Percentiles rank a stretch among this genome's conserved stretches.
Evolutionary conservation across 2,113 vertebrate species (phyloP).

Genomic region (Pachycephala philippinensis): DNA sequence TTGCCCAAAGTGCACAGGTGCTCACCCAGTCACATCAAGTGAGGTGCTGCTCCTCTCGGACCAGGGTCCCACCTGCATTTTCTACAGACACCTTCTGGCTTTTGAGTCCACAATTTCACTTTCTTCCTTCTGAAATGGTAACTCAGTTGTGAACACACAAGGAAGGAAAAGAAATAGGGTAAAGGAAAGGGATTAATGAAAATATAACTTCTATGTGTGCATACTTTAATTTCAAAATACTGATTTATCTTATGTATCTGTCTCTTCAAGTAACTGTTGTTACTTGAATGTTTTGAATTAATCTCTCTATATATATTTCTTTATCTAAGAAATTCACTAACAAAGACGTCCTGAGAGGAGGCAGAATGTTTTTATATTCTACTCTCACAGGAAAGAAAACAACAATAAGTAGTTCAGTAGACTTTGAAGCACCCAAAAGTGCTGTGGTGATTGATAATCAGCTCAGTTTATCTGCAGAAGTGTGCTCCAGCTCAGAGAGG

Average conservation of each 20-base stretch:
- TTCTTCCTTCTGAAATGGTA: not conserved
- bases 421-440: not conserved
- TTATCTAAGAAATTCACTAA: not conserved
- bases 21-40: not conserved
- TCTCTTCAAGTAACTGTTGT: not conserved
- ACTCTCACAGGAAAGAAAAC: not conserved
- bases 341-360: not conserved
- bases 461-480: not conserved
- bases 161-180: not conserved
- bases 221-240: not conserved
- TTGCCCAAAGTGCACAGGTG: not conserved
- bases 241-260: not conserved
- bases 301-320: not conserved
- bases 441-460: not conserved
- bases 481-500: not conserved
- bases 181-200: not conserved
- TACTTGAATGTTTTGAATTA: not conserved
- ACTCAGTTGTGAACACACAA: not conserved
- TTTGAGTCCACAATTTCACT: not conserved
- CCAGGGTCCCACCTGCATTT: not conserved
- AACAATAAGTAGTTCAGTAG: not conserved
- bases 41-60: not conserved
- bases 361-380: not conserved
- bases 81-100: not conserved
- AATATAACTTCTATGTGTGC: not conserved